phyloP scores from a whole-genome alignment of 2,113 vertebrate genomes.

The Proterorhinus semilunaris region DNA sequence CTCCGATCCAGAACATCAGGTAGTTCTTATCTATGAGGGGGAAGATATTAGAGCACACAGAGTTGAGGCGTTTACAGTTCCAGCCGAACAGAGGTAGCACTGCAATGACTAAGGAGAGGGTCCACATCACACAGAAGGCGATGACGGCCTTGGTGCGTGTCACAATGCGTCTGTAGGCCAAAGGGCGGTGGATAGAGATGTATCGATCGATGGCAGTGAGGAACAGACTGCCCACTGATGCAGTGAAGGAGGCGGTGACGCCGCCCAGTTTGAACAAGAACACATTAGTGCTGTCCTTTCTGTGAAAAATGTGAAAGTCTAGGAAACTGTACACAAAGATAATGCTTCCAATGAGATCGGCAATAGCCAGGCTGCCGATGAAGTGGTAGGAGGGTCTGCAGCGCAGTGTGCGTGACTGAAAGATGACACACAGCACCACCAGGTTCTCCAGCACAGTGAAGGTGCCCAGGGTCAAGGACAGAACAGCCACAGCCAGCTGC shows the following conservation, averaged over 20 bases:
- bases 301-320: slow-evolving; percentile 98
- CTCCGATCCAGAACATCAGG: slow-evolving; percentile 98
- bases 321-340: slow-evolving; percentile 99
- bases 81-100: slow-evolving; percentile 96
- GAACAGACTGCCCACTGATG: slow-evolving; percentile 96
- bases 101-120: slow-evolving; percentile 92
- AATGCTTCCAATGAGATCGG: slow-evolving; percentile 94
- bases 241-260: slow-evolving; percentile 96
- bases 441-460: slow-evolving; percentile 98
- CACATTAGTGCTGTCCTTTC: slow-evolving; percentile 93
- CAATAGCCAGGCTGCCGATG: slow-evolving; percentile 94
- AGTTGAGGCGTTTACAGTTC: slow-evolving; percentile 97
- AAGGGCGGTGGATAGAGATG: slow-evolving; percentile 95
- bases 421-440: slow-evolving; percentile 92
- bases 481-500: slow-evolving; percentile 91
- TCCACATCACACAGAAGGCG: slow-evolving; percentile 98
- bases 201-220: slow-evolving; percentile 98
- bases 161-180: slow-evolving; percentile 96
- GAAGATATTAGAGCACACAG: slow-evolving; percentile 96
- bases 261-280: slow-evolving; percentile 98
- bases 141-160: slow-evolving; percentile 96
- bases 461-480: slow-evolving; percentile 93
- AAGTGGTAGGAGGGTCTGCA: slow-evolving; percentile 98
- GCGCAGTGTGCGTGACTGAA: slow-evolving; percentile 93
- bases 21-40: slow-evolving; percentile 96